Evolutionary conservation across 1,140 invertebrate species (phyloP).

Genomic region (Drosophila kurseongensis): DNA sequence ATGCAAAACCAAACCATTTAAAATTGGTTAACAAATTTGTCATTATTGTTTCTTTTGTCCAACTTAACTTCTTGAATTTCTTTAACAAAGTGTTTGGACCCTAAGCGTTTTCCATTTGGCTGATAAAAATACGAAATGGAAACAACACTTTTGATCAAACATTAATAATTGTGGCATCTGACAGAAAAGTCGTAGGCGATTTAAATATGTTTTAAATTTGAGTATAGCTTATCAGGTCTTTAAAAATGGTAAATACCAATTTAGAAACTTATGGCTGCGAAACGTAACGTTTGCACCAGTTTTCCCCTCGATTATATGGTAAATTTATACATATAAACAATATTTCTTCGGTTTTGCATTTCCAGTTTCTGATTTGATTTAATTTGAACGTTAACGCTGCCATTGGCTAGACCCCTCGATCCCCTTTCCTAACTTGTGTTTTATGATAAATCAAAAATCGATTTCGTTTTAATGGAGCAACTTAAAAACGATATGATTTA

Average conservation of each 20-base stretch:
- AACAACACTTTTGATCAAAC: constrained; percentile 27
- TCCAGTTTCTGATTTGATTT: constrained; percentile 63
- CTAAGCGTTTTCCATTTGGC: constrained; percentile 39
- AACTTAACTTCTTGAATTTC: constrained; percentile 1
- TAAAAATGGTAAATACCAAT: constrained; percentile 23
- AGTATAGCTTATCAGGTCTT: neutral
- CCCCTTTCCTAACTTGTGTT: constrained; percentile 14
- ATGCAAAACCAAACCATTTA: constrained; percentile 59
- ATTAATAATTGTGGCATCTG: constrained; percentile 35
- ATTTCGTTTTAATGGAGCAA: constrained; percentile 55
- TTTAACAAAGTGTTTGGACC: neutral
- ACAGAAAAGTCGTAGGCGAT: constrained; percentile 25
- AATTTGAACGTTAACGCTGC: constrained; percentile 33
- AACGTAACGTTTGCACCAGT: constrained; percentile 42
- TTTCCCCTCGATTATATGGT: constrained; percentile 22
- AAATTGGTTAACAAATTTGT: constrained; percentile 72
- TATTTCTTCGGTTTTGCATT: constrained; percentile 66
- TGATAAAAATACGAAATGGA: constrained; percentile 22
- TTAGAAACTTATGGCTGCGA: constrained; percentile 1
- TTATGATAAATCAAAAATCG: constrained; percentile 76
- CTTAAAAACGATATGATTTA: constrained; percentile 71
- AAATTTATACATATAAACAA: constrained; percentile 59
- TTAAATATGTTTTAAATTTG: constrained; percentile 13
- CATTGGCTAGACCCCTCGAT: constrained; percentile 10
- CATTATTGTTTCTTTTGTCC: constrained; percentile 45